These are phyloP conservation scores for Bufo gargarizans DNA, from an alignment of 2,113 vertebrate genomes.

Conservation along the genomic window DNA sequence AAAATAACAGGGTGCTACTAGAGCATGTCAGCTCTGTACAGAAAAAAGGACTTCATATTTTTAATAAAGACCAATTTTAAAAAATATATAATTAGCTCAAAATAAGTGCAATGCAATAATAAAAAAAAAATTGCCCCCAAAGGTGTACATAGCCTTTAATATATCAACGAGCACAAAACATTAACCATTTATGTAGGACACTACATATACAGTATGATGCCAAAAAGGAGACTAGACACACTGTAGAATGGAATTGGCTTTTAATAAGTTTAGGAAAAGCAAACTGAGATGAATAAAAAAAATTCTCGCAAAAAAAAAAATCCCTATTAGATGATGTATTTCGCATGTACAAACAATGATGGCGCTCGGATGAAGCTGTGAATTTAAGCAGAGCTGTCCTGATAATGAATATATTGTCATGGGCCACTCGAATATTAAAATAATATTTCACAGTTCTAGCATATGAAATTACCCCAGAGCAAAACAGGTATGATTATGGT, in stretches of 20 bases:
- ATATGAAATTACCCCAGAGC: slow-evolving; percentile 36
- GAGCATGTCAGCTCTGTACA: too few species aligned
- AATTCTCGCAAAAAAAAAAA: not conserved
- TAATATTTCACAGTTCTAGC: slow-evolving; percentile 39
- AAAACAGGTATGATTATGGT: slow-evolving; percentile 37
- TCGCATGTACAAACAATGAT: slow-evolving; percentile 10
- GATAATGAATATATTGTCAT: slow-evolving; percentile 12
- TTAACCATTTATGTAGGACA: too few species aligned
- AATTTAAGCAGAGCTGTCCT: not conserved
- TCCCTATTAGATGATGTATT: not conserved
- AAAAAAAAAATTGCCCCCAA: too few species aligned
- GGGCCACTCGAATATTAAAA: slow-evolving; percentile 34
- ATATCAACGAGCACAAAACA: too few species aligned
- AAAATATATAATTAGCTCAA: too few species aligned
- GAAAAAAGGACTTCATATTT: too few species aligned
- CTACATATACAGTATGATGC: too few species aligned
- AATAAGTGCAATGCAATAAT: too few species aligned
- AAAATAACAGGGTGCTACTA: too few species aligned
- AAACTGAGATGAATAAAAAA: not conserved
- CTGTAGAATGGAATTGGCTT: not conserved
- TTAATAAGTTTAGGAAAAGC: not conserved
- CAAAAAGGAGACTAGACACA: not conserved
- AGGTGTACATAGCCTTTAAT: too few species aligned
- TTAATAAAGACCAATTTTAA: too few species aligned
- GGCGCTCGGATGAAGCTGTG: not conserved